Base-by-base conservation (phyloP, 37 sponge, comb jelly and placozoan genomes). In the Ephydatia muelleri region DNA sequence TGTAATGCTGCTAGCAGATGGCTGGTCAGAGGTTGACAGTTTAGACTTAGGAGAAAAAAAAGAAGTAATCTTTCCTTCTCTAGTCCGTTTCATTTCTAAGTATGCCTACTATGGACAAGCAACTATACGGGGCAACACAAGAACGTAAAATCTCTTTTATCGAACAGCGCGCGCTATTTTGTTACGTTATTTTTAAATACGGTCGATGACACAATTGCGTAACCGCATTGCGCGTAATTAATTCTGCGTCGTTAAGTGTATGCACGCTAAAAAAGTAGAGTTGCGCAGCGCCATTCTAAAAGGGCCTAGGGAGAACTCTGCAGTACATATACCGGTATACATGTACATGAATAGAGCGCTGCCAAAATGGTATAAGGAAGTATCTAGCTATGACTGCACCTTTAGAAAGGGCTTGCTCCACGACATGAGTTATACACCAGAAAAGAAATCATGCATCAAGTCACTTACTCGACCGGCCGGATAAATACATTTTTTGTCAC, bases 221-320 rank as follows among this genome's bases (percentile, higher is more conserved):
- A 57, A 57, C 57, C 57, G 19, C 57, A 57, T 57, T 57, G 57
- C 57, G 19, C 19, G 57, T 57, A 57, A 57, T 57, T 57, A 5
- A 57, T 57, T 57, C 57, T 14, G 57, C 57, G 57, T 57, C 57
- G 19, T 57, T 57, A 57, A 57, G 6, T 57, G 12, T 57, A 57
- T 57, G 57, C 19, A 57, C 57, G 57, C 57, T 57, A 14, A 57
- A 57, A 57, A 57, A 14, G 57, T 57, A 57, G 19, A 57, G 57
- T 57, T 57, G 57, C 57, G 19, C 57, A 57, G 57, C 12, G 57
- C 57, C 57, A 57, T 57, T 57, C 57, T 57, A 57, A 57, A 57
- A 57, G 57, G 57, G 57, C 57, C 57, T 57, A 57, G 57, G 57
- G 57, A 57, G 57, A 57, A 57, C 57, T 57, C 57, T 57, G 57